Base-by-base conservation (phyloP, 2,797 vertebrate species). In the Anabas testudineus region DNA sequence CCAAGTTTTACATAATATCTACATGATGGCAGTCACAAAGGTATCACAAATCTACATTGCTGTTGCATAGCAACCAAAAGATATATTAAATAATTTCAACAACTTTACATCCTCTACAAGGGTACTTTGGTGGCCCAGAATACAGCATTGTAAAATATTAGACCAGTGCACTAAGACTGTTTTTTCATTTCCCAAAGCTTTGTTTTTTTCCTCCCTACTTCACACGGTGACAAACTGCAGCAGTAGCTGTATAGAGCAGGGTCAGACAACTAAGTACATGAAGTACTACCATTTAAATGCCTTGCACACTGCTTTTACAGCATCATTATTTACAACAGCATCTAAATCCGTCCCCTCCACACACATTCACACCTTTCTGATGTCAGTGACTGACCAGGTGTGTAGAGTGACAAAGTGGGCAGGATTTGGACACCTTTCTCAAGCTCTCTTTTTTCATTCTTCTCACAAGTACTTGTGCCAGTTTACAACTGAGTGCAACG, bases 61-160 rank as follows among this genome's bases (percentile, higher is more conserved):
- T 56, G 84, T 90, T 88, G 86, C 84, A 86, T 91, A 84, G 87
- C 89, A 91, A 89, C 88, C 61, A 75, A 71, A n/a, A 56, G 67
- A 74, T 77, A 71, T 63, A 74, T 43, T 74, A 66, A 67, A 83
- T 74, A 53, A 71, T 58, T 70, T 81, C 37, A 80, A 78, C 67
- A 78, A 85, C 64, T 84, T 80, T 46, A 67, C 19, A 70, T 72
- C 36, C 51, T 71, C 24, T 62, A 56, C 45, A 46, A 54, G 56
- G 42, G 32, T 36, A 57, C 36, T 78, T 22, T 21, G 36, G 57
- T 60, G 41, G 49, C 19, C 32, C 26, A 56, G 51, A 10, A 32
- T 39, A 21, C 18, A 53, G 26, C 65, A 21, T 41, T 48, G 30
- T 24, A 67, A 63, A 43, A 64, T 39, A 14, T 47, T 37, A 58